A percentile compares a stretch with the other conserved stretches of the same genome.
These are phyloP conservation scores for Xenopus borealis DNA, from an alignment of 2,113 vertebrate genomes.

Conservation along the genomic window DNA sequence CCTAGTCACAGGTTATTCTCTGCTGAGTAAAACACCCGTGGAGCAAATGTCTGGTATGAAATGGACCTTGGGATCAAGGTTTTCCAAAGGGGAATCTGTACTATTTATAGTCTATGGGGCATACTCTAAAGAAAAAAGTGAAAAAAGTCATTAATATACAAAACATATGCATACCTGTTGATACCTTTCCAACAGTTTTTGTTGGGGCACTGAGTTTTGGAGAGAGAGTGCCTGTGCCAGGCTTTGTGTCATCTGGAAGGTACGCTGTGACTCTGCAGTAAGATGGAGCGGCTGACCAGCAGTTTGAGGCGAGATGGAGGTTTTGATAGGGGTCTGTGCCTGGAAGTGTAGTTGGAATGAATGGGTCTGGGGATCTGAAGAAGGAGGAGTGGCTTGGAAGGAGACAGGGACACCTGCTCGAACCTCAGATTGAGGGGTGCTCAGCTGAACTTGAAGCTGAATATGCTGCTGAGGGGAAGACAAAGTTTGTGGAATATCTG, in stretches of 20 bases:
- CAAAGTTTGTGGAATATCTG: constrained; percentile 47
- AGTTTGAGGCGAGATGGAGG: constrained; percentile 63
- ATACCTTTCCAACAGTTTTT: constrained; percentile 83
- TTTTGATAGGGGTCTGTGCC: constrained; percentile 53
- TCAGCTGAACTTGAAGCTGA: constrained; percentile 44
- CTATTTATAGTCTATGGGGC: no score
- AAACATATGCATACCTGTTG: constrained; percentile 72
- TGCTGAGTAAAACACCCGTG: no score
- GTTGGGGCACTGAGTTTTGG: constrained; percentile 68
- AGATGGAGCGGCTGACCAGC: constrained; percentile 65
- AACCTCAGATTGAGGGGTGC: constrained; percentile 11
- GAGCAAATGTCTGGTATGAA: no score
- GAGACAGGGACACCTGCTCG: constrained; percentile 34
- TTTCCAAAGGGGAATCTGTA: no score
- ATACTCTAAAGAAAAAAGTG: no score
- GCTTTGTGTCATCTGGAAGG: constrained; percentile 74
- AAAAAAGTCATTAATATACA: no score
- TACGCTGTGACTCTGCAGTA: constrained; percentile 74
- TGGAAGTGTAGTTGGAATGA: constrained; percentile 71
- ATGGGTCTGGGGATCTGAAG: constrained; percentile 46
- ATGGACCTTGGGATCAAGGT: no score
- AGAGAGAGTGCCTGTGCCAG: constrained; percentile 78
- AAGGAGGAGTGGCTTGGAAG: constrained; percentile 35
- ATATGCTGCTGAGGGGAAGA: constrained; percentile 32
- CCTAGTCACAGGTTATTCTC: no score